Evolutionary conservation across 2,797 vertebrate species (phyloP).

Genomic region (Mus caroli): DNA sequence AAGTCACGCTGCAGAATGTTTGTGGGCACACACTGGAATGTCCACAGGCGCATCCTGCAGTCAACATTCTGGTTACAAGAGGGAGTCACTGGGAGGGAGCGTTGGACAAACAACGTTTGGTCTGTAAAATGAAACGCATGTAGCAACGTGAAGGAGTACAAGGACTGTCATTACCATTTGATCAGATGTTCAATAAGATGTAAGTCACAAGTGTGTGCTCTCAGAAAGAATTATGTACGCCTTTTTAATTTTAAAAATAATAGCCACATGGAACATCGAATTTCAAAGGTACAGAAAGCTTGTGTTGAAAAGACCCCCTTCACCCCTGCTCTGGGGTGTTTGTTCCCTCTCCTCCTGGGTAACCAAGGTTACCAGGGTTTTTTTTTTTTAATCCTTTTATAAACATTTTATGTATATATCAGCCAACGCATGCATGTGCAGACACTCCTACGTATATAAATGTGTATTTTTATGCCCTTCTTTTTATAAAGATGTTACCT

Average conservation of each 20-base stretch:
- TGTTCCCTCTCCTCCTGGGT: neutral
- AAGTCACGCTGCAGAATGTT: neutral
- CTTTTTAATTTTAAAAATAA: slow-evolving; percentile 13
- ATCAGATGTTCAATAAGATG: slow-evolving; percentile 1
- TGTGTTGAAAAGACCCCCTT: neutral
- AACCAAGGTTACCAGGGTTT: neutral
- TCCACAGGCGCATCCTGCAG: neutral
- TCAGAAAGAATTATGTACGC: slow-evolving; percentile 18
- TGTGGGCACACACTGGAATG: neutral
- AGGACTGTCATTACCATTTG: neutral
- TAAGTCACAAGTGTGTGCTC: neutral
- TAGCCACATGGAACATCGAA: neutral
- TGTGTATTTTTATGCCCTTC: neutral
- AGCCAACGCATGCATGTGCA: neutral
- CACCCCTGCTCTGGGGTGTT: neutral
- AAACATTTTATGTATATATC: slow-evolving; percentile 1
- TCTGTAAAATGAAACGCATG: neutral
- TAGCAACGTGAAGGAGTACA: neutral
- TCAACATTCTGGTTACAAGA: neutral
- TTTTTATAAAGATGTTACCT: slow-evolving; percentile 6
- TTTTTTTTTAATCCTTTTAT: slow-evolving; percentile 7
- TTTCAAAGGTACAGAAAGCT: slow-evolving; percentile 5
- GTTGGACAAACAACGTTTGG: neutral
- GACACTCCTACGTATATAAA: neutral
- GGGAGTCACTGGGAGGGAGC: neutral